Conservation (phyloP, 2,888 invertebrate species). For the Sinodicranocentrus sp. region DNA sequence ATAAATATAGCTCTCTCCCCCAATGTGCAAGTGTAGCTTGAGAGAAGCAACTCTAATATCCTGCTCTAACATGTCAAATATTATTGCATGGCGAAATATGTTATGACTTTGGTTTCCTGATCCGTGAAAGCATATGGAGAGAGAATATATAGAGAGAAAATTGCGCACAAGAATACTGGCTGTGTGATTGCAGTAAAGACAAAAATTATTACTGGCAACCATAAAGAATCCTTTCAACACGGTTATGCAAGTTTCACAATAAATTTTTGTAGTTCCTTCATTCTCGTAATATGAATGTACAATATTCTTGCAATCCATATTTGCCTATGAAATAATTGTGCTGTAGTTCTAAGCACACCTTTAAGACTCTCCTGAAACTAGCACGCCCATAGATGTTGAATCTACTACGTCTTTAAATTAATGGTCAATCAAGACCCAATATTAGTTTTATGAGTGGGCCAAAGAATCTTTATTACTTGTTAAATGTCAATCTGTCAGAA, state of each 20-base stretch:
- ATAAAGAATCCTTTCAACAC: slow-evolving; percentile 17
- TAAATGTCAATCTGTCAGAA: slow-evolving; percentile 36
- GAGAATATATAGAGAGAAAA: not conserved
- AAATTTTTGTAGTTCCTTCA: slow-evolving; percentile 6
- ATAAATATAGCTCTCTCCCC: slow-evolving; percentile 30
- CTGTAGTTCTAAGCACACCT: no score
- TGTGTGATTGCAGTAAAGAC: slow-evolving; percentile 6
- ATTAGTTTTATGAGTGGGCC: slow-evolving; percentile 16
- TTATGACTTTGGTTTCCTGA: not conserved
- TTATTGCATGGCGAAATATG: slow-evolving; percentile 2
- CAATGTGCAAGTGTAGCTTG: no score
- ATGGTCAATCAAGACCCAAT: slow-evolving; percentile 29
- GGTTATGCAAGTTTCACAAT: slow-evolving; percentile 8
- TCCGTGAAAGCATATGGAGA: not conserved
- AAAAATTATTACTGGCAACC: slow-evolving; percentile 8
- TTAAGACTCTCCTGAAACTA: no score
- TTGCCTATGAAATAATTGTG: no score
- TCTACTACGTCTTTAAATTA: no score
- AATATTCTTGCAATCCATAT: not conserved
- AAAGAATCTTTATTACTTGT: slow-evolving; percentile 33
- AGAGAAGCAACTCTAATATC: not conserved
- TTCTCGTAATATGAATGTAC: no score
- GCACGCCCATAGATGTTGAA: no score
- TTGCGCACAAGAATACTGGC: not conserved
- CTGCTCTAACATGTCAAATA: slow-evolving; percentile 4